Percentiles rank a stretch among this genome's conserved stretches.
Conservation (phyloP, 2,797 vertebrate genomes). For the Leptoclinus maculatus region DNA sequence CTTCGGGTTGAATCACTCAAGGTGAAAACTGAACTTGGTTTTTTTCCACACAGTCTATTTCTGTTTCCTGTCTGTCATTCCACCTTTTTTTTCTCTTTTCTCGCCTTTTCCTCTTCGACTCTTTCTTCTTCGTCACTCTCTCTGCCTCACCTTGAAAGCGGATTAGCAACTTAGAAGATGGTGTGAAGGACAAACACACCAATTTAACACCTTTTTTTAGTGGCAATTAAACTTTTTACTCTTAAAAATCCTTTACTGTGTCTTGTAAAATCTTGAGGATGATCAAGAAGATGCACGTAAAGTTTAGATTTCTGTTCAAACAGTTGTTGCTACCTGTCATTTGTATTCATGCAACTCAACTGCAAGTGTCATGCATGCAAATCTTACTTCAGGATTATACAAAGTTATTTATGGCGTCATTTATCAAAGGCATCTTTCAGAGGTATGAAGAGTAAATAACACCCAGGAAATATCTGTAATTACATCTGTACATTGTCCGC, state of each 20-base stretch:
- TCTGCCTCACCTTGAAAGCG: slow-evolving; percentile 39
- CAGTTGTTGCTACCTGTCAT: neutral
- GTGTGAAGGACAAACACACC: neutral
- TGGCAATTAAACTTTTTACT: neutral
- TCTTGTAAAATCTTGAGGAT: neutral
- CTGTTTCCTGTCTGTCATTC: slow-evolving; percentile 36
- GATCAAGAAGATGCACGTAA: slow-evolving; percentile 14
- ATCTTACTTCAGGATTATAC: slow-evolving; percentile 48
- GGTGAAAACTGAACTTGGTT: slow-evolving; percentile 35
- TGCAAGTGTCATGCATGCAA: slow-evolving; percentile 9
- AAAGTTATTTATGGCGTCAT: slow-evolving; percentile 57
- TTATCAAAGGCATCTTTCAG: slow-evolving; percentile 67
- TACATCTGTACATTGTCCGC: slow-evolving; percentile 73
- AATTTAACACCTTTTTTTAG: neutral
- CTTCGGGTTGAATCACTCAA: slow-evolving; percentile 13
- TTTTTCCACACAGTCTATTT: slow-evolving; percentile 53
- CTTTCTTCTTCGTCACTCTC: slow-evolving; percentile 22
- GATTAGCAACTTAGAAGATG: slow-evolving; percentile 31
- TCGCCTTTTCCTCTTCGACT: slow-evolving; percentile 46
- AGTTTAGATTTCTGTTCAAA: slow-evolving; percentile 9
- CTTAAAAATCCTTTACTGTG: neutral
- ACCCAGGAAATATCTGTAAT: slow-evolving; percentile 76
- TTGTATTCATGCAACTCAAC: slow-evolving; percentile 13
- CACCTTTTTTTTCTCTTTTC: slow-evolving; percentile 39
- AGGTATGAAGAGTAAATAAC: slow-evolving; percentile 67